phyloP scores from a whole-genome alignment of 2,888 invertebrate genomes.

The Hedya salicella region DNA sequence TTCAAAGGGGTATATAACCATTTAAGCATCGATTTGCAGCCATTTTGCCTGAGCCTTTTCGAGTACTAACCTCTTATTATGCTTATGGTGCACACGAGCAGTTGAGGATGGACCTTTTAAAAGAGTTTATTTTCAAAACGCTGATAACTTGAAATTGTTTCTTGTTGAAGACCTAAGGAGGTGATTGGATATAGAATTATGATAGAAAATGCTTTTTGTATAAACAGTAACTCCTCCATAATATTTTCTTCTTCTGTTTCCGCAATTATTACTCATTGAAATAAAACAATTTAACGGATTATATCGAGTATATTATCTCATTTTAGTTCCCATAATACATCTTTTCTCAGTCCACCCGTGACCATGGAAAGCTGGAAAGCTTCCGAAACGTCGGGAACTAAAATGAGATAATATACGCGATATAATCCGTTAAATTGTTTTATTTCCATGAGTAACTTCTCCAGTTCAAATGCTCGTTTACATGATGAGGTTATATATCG shows the following conservation, averaged over 20 bases:
- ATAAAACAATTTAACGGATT: too few species aligned
- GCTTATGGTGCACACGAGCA: conserved; percentile 17
- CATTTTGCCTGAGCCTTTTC: conserved; percentile 13
- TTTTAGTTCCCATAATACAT: too few species aligned
- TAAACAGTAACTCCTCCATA: too few species aligned
- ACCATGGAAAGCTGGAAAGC: too few species aligned
- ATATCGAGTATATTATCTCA: too few species aligned
- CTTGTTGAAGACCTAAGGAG: not conserved
- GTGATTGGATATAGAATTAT: not conserved
- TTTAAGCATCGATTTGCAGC: conserved; percentile 17
- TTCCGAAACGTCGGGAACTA: too few species aligned
- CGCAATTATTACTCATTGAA: too few species aligned
- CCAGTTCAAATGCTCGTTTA: conserved; percentile 14
- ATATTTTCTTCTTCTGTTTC: too few species aligned
- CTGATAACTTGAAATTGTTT: not conserved
- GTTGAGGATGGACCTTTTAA: not conserved
- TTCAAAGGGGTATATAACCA: conserved; percentile 12
- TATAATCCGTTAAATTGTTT: too few species aligned
- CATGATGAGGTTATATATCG: not conserved
- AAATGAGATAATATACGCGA: too few species aligned
- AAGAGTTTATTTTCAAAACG: not conserved
- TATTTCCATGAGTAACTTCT: too few species aligned
- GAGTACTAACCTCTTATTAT: conserved; percentile 19
- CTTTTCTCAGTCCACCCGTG: too few species aligned
- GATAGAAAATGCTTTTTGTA: not conserved